Evolutionary conservation across 1,140 invertebrate species (phyloP).

Genomic region (Portunus trituberculatus): DNA sequence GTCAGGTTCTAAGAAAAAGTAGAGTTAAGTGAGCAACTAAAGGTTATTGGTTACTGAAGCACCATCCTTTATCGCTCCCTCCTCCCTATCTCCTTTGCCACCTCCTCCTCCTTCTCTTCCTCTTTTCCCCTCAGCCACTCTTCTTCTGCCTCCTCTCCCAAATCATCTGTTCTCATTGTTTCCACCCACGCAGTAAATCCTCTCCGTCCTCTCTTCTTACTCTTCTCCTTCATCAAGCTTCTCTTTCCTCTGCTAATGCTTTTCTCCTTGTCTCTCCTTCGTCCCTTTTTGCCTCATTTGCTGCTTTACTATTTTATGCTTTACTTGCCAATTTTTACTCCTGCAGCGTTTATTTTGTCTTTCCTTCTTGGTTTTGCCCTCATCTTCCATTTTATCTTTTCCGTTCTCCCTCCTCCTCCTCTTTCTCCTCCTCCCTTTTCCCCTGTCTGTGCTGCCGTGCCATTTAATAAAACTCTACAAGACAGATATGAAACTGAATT

Average conservation of each 20-base stretch:
- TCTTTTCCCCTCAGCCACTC: neutral
- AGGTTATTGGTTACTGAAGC: neutral
- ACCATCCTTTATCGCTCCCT: neutral
- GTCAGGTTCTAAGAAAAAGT: neutral
- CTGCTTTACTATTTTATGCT: neutral
- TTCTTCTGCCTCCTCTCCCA: neutral
- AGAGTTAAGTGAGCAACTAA: neutral
- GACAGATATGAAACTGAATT: too few relatives aligned
- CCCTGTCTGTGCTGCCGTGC: neutral
- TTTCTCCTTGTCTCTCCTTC: neutral
- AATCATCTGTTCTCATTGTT: neutral
- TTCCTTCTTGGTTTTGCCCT: neutral
- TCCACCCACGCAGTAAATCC: slow-evolving; percentile 8
- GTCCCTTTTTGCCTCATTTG: neutral
- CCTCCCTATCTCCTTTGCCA: neutral
- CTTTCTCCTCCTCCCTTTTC: too few relatives aligned
- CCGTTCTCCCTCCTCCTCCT: too few relatives aligned
- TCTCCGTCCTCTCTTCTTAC: neutral
- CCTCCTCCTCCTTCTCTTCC: neutral
- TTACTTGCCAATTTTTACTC: too few relatives aligned
- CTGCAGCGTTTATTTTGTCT: neutral
- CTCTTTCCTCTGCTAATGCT: neutral
- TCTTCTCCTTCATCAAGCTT: neutral
- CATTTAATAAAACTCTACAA: too few relatives aligned
- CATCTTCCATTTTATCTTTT: neutral